phyloP scores from a whole-genome alignment of 2,888 invertebrate genomes.

The Cheilosia vulpina region DNA sequence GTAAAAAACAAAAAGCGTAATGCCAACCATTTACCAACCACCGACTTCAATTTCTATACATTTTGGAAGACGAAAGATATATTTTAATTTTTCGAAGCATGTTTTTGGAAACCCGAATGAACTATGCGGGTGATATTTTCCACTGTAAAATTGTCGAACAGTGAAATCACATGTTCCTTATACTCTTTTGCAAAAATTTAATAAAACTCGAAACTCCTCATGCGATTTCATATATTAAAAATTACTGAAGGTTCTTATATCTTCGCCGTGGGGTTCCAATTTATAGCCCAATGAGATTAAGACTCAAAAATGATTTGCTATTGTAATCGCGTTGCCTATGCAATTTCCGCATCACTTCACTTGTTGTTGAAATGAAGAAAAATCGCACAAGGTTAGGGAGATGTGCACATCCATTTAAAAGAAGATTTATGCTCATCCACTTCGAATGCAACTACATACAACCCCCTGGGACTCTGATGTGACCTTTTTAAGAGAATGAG shows the following conservation, averaged over 20 bases:
- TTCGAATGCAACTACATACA: neutral
- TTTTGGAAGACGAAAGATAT: too few species aligned
- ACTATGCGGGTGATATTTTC: too few species aligned
- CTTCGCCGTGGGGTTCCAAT: slow-evolving; percentile 40
- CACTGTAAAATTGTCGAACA: too few species aligned
- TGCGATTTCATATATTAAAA: slow-evolving; percentile 17
- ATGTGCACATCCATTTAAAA: neutral
- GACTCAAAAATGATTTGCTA: slow-evolving; percentile 27
- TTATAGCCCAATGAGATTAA: slow-evolving; percentile 40
- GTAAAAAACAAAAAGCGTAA: too few species aligned
- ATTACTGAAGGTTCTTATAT: slow-evolving; percentile 22
- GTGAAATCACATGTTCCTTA: too few species aligned
- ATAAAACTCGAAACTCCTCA: slow-evolving; percentile 9
- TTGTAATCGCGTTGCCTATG: slow-evolving; percentile 27
- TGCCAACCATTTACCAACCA: too few species aligned
- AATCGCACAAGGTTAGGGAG: neutral
- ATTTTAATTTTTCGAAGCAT: too few species aligned
- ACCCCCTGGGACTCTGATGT: neutral
- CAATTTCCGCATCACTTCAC: slow-evolving; percentile 46
- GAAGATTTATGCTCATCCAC: slow-evolving; percentile 1
- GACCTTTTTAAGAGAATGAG: neutral
- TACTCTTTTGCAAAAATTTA: neutral
- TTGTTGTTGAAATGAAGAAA: slow-evolving; percentile 23
- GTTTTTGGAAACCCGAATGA: too few species aligned
- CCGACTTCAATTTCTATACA: too few species aligned